These are phyloP conservation scores for Bradynema listronoti DNA, from an alignment of 1,140 invertebrate species.

Conservation along the genomic window DNA sequence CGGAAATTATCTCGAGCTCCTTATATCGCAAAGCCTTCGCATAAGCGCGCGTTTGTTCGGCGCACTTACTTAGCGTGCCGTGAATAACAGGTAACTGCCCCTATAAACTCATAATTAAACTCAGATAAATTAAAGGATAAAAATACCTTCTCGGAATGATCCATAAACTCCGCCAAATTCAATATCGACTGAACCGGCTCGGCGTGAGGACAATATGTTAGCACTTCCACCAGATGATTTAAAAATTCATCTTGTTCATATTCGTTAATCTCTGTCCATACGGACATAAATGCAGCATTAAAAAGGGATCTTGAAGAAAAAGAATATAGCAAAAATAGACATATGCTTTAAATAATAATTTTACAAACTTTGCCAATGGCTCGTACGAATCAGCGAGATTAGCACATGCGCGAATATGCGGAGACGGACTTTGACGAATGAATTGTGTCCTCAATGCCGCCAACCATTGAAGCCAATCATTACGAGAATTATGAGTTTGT, in stretches of 20 bases:
- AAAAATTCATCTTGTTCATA: slow-evolving; percentile 78
- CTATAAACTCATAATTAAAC: slow-evolving; percentile 49
- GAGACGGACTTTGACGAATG: slow-evolving; percentile 87
- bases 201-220: slow-evolving; percentile 83
- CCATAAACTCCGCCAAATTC: slow-evolving; percentile 98
- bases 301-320: slow-evolving; percentile 76
- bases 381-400: slow-evolving; percentile 86
- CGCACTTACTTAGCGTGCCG: slow-evolving; percentile 66
- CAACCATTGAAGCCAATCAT: slow-evolving; percentile 97
- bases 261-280: slow-evolving; percentile 84
- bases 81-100: slow-evolving; percentile 83
- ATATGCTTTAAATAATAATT: background rate
- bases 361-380: slow-evolving; percentile 72
- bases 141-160: slow-evolving; percentile 82
- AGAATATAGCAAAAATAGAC: slow-evolving; percentile 2
- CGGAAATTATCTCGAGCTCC: slow-evolving; percentile 91
- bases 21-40: slow-evolving; percentile 97
- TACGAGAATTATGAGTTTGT: slow-evolving; percentile 62
- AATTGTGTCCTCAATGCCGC: slow-evolving; percentile 77
- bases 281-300: slow-evolving; percentile 96
- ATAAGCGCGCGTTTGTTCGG: slow-evolving; percentile 68
- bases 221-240: slow-evolving; percentile 75
- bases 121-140: background rate
- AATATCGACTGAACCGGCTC: slow-evolving; percentile 95
- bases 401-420: slow-evolving; percentile 79